phyloP scores from a whole-genome alignment of 2,113 vertebrate species.

The Aepyceros melampus region DNA sequence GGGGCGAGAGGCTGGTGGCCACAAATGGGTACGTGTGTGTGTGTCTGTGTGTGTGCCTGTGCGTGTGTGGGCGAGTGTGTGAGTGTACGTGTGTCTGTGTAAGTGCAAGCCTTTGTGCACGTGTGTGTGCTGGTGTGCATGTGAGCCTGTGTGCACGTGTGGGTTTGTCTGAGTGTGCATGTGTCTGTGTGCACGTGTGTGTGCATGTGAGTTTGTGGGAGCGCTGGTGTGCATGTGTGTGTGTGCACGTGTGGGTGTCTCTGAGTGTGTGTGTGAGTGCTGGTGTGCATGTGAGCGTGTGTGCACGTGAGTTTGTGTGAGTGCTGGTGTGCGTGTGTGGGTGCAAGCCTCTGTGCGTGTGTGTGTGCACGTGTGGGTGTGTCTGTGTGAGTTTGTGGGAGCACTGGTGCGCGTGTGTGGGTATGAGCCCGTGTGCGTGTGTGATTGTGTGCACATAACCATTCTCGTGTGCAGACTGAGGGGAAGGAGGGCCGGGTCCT shows the following conservation, averaged over 20 bases:
- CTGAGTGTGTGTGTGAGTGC: too few relatives aligned
- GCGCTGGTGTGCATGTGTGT: too few relatives aligned
- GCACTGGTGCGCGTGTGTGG: too few relatives aligned
- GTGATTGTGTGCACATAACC: neutral
- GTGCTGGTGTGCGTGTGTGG: too few relatives aligned
- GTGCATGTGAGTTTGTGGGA: neutral
- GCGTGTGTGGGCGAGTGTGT: neutral
- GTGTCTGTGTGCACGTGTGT: too few relatives aligned
- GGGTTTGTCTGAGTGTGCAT: neutral
- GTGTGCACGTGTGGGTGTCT: too few relatives aligned
- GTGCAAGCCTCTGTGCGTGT: too few relatives aligned
- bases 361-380: too few relatives aligned
- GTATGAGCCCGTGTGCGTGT: neutral
- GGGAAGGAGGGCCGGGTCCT: fast-evolving
- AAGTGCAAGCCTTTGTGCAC: too few relatives aligned
- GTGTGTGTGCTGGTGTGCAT: neutral
- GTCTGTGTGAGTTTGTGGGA: fast-evolving
- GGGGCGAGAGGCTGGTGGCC: neutral
- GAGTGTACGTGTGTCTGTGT: neutral
- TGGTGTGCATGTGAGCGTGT: too few relatives aligned
- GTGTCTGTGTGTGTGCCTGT: fast-evolving
- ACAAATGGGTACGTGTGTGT: fast-evolving
- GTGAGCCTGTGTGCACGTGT: neutral
- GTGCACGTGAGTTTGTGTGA: too few relatives aligned
- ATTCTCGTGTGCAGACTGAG: neutral